phyloP scores from a whole-genome alignment of 2,113 vertebrate genomes.

The Acrocephalus arundinaceus region DNA sequence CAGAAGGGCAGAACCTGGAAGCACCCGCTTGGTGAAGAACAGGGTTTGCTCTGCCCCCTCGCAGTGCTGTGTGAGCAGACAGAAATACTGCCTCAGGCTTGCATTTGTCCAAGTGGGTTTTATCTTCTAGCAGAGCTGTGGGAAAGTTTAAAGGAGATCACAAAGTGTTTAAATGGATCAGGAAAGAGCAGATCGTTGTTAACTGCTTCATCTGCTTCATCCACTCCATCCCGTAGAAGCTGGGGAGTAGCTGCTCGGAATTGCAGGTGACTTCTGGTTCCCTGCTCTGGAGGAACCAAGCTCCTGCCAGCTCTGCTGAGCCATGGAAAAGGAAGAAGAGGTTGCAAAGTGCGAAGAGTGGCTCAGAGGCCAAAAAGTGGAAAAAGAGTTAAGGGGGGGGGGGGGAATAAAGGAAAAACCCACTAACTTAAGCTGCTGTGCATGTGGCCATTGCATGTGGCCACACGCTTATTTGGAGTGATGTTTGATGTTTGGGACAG shows the following conservation, averaged over 20 bases:
- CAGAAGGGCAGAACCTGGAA: not conserved
- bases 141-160: not conserved
- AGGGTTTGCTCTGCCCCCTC: not conserved
- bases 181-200: not conserved
- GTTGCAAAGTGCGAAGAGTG: not conserved
- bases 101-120: not conserved
- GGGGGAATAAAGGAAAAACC: rapidly evolving
- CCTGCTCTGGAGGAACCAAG: not conserved
- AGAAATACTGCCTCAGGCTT: not conserved
- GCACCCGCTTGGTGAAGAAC: rapidly evolving
- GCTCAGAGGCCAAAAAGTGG: not conserved
- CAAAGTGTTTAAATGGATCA: not conserved
- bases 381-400: not conserved
- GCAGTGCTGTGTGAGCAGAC: not conserved
- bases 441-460: not conserved
- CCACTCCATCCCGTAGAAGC: not conserved
- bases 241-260: not conserved
- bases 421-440: not conserved
- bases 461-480: rapidly evolving
- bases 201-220: not conserved
- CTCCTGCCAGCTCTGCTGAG: not conserved
- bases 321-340: not conserved
- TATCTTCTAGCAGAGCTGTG: not conserved
- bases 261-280: not conserved
- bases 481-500: not conserved